These are phyloP conservation scores for Tarsius wallacei DNA, from an alignment of 2,797 vertebrate genomes.

Conservation along the genomic window DNA sequence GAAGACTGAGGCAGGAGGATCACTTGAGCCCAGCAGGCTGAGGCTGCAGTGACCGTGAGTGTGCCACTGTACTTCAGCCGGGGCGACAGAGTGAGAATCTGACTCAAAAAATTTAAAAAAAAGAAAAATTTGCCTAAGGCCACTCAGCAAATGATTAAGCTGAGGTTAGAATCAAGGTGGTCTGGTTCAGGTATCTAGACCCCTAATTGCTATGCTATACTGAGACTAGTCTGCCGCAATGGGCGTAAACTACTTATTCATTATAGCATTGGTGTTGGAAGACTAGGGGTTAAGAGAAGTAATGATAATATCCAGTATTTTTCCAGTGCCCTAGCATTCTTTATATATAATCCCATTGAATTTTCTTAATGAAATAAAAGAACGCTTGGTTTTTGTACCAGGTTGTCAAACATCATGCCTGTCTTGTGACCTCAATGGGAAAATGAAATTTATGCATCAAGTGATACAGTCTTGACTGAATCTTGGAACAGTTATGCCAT, in stretches of 20 bases:
- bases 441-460: not conserved
- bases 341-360: not conserved
- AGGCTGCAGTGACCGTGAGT: no score
- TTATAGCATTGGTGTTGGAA: not conserved
- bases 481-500: not conserved
- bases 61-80: no score
- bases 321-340: not conserved
- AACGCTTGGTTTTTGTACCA: not conserved
- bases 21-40: no score
- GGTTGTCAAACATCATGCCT: not conserved
- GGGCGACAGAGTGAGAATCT: no score
- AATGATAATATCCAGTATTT: not conserved
- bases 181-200: not conserved
- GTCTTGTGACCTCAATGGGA: not conserved
- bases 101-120: no score
- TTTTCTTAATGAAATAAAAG: constrained; percentile 44
- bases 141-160: constrained; percentile 29
- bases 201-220: not conserved
- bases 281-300: not conserved
- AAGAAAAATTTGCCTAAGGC: not conserved
- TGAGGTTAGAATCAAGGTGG: not conserved
- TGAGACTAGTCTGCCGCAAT: not conserved
- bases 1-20: no score
- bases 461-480: not conserved
- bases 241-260: not conserved